Base-by-base conservation (phyloP, 2,113 vertebrate species). In the Anas platyrhynchos region DNA sequence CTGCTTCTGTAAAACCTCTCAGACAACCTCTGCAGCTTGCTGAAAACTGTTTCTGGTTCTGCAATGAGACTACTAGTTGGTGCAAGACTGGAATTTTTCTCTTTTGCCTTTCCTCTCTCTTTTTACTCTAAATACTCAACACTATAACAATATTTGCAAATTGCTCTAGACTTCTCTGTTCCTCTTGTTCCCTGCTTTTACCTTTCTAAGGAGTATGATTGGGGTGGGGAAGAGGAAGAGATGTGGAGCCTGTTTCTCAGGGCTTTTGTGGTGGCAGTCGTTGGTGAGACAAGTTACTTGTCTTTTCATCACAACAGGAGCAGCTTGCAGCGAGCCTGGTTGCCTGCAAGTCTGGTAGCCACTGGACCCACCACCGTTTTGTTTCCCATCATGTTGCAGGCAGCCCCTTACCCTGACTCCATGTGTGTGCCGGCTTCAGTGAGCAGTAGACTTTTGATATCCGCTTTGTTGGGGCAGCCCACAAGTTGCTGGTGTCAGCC, bases 221-320 rank as follows among this genome's bases (percentile, higher is more conserved):
- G 56, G 3, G 12, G 4, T 81, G 10, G 18, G 63, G 2, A 1
- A 8, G 2, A 68, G 26, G 17, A 55, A 6, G 25, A 32, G 3
- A 43, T 21, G 25, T 1, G 12, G 11, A 3, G 5, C 16, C 52
- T 73, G 34, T 4, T 10, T 83, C 1, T 1, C 17, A 10, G 16
- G 31, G 1, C 25, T 91, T 80, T 83, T 17, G 68, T 77, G 34
- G 59, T 5, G 44, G 13, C 4, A 16, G 29, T 43, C 43, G 38
- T 46, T 2, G 2, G 29, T 41, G 32, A 59, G 18, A 80, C 7
- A 46, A 46, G 38, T 54, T n/a, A 29, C 16, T 54, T 36, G 25
- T 50, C 13, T 83, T 13, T 16, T 54, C 44, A 43, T 14, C 20
- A 18, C 43, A 61, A 18, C 3, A n/a, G 14, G 9, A 77, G 22